Base-by-base conservation (phyloP, 2,888 invertebrate species). In the Hoplodrina blanda region DNA sequence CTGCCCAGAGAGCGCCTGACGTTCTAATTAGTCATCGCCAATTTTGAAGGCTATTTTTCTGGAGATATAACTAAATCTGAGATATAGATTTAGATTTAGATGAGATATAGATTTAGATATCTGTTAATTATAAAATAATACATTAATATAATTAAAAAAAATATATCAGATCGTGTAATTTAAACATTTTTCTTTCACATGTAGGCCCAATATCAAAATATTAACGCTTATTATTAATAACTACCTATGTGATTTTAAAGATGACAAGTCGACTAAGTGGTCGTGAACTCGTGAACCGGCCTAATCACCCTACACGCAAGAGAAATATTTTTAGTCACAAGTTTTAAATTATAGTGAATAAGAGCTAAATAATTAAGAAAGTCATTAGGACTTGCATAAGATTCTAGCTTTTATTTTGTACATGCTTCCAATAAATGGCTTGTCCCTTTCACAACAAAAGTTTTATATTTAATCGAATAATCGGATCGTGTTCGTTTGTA, bases 401-500 rank as follows among this genome's bases (percentile, higher is more conserved):
- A 30, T 30, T 30, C 30, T 30, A 5, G 3, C 30, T 30, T n/a
- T n/a, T 25, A 2, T 62, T 62, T 55, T 25, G 44, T 59, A 44
- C 44, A 10, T 20, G 11, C 20, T 10, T 30, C 25, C 7, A 25
- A 3, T 1, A 41, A 19, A 66, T 13, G 13, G n/a, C 10, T 19
- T 25, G 15, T 37, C 7, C 4, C 11, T 25, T 46, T 49, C 15
- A 41, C 7, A 13, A 41, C 13, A 25, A 46, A 46, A n/a, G 5
- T 10, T 25, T 25, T 33, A 44, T 54, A 59, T 13, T 41, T 37
- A 53, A 46, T 82, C 78, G 74, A 78, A 44, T 19, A 56, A 49
- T 56, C 20, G 69, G 3, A 10, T 55, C 49, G 46, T 19, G 41
- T 33, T 30, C n/a, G 25, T 20, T 53, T 59, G 65, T 25, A 49